phyloP scores from a whole-genome alignment of 2,113 vertebrate species.

The Crotalus viridis region DNA sequence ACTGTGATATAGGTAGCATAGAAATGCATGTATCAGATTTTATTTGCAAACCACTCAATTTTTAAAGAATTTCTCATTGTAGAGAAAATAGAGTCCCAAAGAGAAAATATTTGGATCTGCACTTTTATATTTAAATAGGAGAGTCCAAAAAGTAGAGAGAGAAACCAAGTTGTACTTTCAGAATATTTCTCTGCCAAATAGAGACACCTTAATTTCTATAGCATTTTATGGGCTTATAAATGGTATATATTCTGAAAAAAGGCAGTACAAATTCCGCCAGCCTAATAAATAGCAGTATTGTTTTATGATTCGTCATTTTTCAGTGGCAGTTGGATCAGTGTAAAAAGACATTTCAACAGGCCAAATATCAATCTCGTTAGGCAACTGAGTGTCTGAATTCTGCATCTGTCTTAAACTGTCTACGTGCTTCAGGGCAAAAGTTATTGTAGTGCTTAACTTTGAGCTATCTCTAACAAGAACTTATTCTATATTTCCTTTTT shows the following conservation, averaged over 20 bases:
- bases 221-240: not conserved
- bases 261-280: not conserved
- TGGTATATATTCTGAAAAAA: not conserved
- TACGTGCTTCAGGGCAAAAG: not conserved
- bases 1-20: not conserved
- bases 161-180: not conserved
- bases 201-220: not conserved
- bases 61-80: not conserved
- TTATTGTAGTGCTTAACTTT: not conserved
- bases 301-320: not conserved
- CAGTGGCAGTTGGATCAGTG: not conserved
- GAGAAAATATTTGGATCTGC: not conserved
- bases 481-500: not conserved
- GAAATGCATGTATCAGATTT: not conserved
- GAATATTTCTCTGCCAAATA: not conserved
- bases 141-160: not conserved
- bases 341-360: not conserved
- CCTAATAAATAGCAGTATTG: not conserved
- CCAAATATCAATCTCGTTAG: not conserved
- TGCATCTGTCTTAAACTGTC: not conserved
- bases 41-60: not conserved
- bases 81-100: not conserved
- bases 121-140: not conserved
- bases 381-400: not conserved
- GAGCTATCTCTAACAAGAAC: not conserved